phyloP scores from a whole-genome alignment of 2,888 invertebrate species.

The Cerastis rubricosa region DNA sequence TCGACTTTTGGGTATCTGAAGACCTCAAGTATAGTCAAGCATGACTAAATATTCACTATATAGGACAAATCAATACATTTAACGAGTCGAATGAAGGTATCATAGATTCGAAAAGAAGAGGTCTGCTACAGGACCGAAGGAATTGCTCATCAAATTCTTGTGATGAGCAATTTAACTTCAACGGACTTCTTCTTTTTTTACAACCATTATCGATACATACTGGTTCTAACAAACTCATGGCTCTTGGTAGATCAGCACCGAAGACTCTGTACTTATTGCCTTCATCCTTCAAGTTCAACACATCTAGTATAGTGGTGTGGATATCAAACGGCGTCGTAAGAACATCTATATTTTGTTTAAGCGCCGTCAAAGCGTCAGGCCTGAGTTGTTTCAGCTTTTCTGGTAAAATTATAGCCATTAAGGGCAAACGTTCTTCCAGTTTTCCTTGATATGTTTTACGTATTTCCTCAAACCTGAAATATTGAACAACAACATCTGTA shows the following conservation, averaged over 20 bases:
- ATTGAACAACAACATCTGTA: neutral
- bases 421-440: conserved; percentile 97
- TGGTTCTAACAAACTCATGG: conserved; percentile 91
- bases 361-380: conserved; percentile 91
- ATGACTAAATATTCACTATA: neutral
- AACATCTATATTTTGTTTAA: conserved; percentile 92
- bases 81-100: neutral
- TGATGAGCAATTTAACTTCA: too few relatives aligned
- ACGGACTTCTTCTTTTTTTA: too few relatives aligned
- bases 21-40: neutral
- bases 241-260: conserved; percentile 90
- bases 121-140: too few relatives aligned
- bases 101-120: neutral
- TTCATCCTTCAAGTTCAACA: conserved; percentile 88
- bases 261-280: conserved; percentile 78
- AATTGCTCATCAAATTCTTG: neutral
- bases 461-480: conserved; percentile 93
- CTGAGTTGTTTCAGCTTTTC: conserved; percentile 92
- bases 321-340: conserved; percentile 97
- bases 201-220: conserved; percentile 74
- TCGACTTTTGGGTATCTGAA: conserved; percentile 92
- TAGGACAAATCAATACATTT: neutral
- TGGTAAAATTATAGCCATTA: conserved; percentile 95
- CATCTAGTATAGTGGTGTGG: conserved; percentile 92
- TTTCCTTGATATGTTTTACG: conserved; percentile 97